Evolutionary conservation across 2,113 vertebrate species (phyloP), one percentile per base, ranked within the genome.

Genomic region (Pachypanchax playfairii): DNA sequence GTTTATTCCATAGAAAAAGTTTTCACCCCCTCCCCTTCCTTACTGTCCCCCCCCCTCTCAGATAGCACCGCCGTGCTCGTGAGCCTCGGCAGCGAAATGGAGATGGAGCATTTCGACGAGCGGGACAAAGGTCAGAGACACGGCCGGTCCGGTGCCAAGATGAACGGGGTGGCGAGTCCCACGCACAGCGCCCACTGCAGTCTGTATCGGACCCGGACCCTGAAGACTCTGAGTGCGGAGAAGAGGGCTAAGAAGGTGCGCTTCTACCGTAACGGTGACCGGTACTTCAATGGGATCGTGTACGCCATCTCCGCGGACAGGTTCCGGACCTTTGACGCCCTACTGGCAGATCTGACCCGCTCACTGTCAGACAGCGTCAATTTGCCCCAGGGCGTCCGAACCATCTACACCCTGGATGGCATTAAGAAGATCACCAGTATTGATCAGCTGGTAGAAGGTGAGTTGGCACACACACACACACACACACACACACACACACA

Each of bases 131-230:
- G 93, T 2, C 93, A 96, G 79, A 85, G 97, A 4, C 93, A 95
- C 58, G 83, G 94, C 64, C 88, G 94, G n/a, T 93, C 93, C 60
- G 70, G 62, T 3, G 94, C 93, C 0, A 92, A 92, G 69, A 91
- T 95, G 57, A 98, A 98, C n/a, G 96, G 97, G 28, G 88, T 98
- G 14, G 93, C 91, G 35, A 99, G 97, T 62, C 97, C 97, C 3
- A 94, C 96, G 17, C 97, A 99, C 88, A 99, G 97, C 79, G 97
- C 97, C 31, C 96, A 98, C 89, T 99, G 97, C 92, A 99, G 95
- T 87, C 94, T 99, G 80, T 99, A 96, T 81, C 92, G 96, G 60
- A 96, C 95, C 74, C 94, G 97, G n/a, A 99, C 96, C 6, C 91
- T 99, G 67, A 96, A 96, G 89, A 93, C 95, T 2, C 94, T 99